Evolutionary conservation across 2,113 vertebrate genomes (phyloP).

Genomic region (Brachypteracias leptosomus): DNA sequence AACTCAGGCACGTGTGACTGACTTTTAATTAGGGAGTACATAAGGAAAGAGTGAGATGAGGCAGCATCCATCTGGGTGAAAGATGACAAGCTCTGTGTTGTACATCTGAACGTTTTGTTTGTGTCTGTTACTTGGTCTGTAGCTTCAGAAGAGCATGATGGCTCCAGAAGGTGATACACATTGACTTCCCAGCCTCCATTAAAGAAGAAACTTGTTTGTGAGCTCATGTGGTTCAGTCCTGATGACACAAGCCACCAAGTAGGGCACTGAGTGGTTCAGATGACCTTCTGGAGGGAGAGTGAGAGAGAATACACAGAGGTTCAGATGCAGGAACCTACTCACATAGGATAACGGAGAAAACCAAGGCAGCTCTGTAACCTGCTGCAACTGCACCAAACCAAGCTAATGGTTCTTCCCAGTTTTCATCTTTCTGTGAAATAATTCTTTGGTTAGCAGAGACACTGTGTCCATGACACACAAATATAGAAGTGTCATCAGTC

Average conservation of each 20-base stretch:
- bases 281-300: not conserved
- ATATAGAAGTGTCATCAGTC: not conserved
- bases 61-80: not conserved
- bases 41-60: not conserved
- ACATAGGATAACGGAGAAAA: not conserved
- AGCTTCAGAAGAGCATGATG: not conserved
- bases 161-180: not conserved
- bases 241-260: not conserved
- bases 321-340: not conserved
- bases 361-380: not conserved
- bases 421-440: not conserved
- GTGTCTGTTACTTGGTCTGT: not conserved
- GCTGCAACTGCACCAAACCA: not conserved
- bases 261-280: not conserved
- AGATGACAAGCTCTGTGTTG: not conserved
- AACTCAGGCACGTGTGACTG: not conserved
- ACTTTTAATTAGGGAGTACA: not conserved
- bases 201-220: not conserved
- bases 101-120: not conserved
- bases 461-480: fast-evolving
- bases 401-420: not conserved
- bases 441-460: not conserved
- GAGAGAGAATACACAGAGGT: not conserved
- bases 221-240: not conserved
- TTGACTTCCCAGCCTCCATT: fast-evolving